phyloP scores from a whole-genome alignment of 1,140 invertebrate species.

The Lasaia peninsularis region DNA sequence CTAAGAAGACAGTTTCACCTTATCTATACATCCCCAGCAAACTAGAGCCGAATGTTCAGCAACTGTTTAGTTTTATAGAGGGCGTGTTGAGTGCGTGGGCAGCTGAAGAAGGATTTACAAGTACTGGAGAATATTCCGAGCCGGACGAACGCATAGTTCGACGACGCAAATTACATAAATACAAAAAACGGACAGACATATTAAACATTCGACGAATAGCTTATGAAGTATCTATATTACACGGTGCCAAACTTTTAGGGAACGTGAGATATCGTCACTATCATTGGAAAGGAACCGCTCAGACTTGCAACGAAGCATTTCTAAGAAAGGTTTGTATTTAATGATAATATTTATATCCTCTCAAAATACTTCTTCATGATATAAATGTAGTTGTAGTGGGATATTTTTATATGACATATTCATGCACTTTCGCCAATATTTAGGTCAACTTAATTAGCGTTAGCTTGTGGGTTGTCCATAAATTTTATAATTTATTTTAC shows the following conservation, averaged over 20 bases:
- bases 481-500: too few species aligned
- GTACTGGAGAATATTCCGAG: slow-evolving; percentile 81
- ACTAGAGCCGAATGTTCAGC: slow-evolving; percentile 85
- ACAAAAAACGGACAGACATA: slow-evolving; percentile 81
- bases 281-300: slow-evolving; percentile 85
- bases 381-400: too few species aligned
- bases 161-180: slow-evolving; percentile 79
- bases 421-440: too few species aligned
- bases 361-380: not conserved
- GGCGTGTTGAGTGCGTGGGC: slow-evolving; percentile 83
- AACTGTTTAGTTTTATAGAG: slow-evolving; percentile 87
- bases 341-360: not conserved
- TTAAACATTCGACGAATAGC: slow-evolving; percentile 81
- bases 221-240: slow-evolving; percentile 81
- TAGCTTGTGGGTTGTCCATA: too few species aligned
- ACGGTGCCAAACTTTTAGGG: slow-evolving; percentile 80
- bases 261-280: slow-evolving; percentile 83
- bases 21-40: slow-evolving; percentile 76
- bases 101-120: slow-evolving; percentile 82
- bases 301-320: slow-evolving; percentile 86
- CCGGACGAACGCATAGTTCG: slow-evolving; percentile 81
- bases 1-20: slow-evolving; percentile 67
- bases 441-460: too few species aligned
- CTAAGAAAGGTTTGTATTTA: slow-evolving; percentile 81
- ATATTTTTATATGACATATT: too few species aligned